phyloP scores from a whole-genome alignment of 1,140 invertebrate genomes.

The Eulimnadia texana region DNA sequence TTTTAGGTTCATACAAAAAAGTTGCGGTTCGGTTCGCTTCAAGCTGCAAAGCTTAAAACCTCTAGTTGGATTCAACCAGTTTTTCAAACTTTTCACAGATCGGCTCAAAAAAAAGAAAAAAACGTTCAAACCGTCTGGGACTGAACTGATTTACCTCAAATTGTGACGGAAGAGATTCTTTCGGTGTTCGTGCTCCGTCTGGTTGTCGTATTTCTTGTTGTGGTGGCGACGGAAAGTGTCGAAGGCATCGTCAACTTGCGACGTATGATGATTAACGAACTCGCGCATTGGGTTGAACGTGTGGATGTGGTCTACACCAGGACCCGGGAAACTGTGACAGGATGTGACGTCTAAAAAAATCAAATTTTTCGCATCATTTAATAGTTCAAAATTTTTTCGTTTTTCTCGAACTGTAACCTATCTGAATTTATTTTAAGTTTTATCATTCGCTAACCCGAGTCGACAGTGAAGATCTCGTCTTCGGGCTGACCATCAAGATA shows the following conservation, averaged over 20 bases:
- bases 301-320: conserved; percentile 55
- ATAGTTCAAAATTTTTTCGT: too few relatives aligned
- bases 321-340: conserved; percentile 73
- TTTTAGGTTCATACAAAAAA: too few relatives aligned
- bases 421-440: not conserved
- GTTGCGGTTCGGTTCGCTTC: too few relatives aligned
- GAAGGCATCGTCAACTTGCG: conserved; percentile 64
- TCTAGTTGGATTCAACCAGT: too few relatives aligned
- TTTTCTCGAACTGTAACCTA: not conserved
- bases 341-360: conserved; percentile 39
- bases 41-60: too few relatives aligned
- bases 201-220: conserved; percentile 45
- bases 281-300: conserved; percentile 89
- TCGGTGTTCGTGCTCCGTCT: conserved; percentile 50
- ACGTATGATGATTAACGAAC: conserved; percentile 56
- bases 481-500: conserved; percentile 51
- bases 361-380: not conserved
- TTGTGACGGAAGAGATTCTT: conserved; percentile 79
- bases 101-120: not conserved
- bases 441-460: conserved; percentile 33
- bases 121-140: not conserved
- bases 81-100: too few relatives aligned
- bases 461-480: conserved; percentile 49
- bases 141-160: conserved; percentile 39
- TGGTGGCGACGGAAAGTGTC: conserved; percentile 58